phyloP scores from a whole-genome alignment of 2,888 invertebrate genomes.

The Rambutsinella grinnellia region DNA sequence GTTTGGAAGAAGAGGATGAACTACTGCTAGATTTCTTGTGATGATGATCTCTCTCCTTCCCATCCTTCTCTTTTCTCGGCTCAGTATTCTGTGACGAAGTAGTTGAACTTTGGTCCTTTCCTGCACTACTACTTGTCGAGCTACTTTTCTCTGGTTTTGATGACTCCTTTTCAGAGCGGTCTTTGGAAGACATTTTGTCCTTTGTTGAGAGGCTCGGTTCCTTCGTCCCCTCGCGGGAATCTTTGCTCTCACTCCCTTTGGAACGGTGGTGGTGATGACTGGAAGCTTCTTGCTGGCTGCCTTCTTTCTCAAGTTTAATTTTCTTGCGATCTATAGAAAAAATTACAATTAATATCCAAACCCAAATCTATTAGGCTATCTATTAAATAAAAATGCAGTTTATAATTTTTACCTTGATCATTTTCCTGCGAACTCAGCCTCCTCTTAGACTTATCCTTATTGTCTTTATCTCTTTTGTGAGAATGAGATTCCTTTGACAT shows the following conservation, averaged over 20 bases:
- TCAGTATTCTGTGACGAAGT: slow-evolving; percentile 41
- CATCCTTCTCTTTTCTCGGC: slow-evolving; percentile 50
- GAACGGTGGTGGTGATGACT: slow-evolving; percentile 45
- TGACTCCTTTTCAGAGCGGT: slow-evolving; percentile 33
- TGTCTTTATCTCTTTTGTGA: slow-evolving; percentile 61
- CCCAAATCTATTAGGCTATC: not conserved
- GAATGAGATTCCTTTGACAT: slow-evolving; percentile 59
- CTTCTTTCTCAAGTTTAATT: slow-evolving; percentile 61
- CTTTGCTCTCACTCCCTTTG: slow-evolving; percentile 49
- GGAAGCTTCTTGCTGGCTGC: slow-evolving; percentile 16
- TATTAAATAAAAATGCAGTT: too few relatives aligned
- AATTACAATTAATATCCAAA: too few relatives aligned
- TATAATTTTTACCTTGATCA: slow-evolving; percentile 59
- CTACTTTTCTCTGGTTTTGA: slow-evolving; percentile 13
- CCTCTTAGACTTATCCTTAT: slow-evolving; percentile 60
- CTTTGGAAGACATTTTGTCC: slow-evolving; percentile 40
- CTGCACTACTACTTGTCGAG: not conserved
- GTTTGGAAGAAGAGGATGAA: slow-evolving; percentile 41
- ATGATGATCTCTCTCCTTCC: slow-evolving; percentile 62
- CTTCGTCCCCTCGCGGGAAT: slow-evolving; percentile 9
- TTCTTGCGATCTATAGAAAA: slow-evolving; percentile 59
- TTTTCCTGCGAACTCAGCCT: slow-evolving; percentile 61
- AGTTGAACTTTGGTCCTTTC: slow-evolving; percentile 16
- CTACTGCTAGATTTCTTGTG: slow-evolving; percentile 56
- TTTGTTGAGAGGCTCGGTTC: slow-evolving; percentile 23